Percentiles rank a stretch among this genome's conserved stretches.
phyloP scores from a whole-genome alignment of 2,113 vertebrate species.

The Orthochromis malagaraziensis region DNA sequence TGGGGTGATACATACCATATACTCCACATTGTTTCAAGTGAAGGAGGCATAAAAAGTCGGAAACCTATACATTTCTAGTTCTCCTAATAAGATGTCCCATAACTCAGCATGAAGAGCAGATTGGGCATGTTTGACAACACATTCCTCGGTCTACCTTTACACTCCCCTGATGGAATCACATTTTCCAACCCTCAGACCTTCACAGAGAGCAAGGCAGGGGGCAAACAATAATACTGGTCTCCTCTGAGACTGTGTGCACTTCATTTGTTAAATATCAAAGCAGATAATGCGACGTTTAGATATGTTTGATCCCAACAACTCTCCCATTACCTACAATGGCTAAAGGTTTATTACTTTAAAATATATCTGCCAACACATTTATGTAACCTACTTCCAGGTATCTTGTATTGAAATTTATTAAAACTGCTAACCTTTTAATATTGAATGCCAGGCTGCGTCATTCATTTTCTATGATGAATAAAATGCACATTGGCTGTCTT shows the following conservation, averaged over 20 bases:
- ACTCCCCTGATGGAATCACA: slow-evolving; percentile 10
- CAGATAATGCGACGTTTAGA: slow-evolving; percentile 6
- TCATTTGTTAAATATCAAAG: slow-evolving; percentile 40
- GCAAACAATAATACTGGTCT: background rate
- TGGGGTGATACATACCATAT: background rate
- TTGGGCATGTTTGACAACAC: slow-evolving; percentile 39
- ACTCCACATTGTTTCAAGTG: background rate
- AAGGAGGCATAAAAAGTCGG: background rate
- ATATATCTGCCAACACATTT: background rate
- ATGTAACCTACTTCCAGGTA: background rate
- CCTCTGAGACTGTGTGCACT: slow-evolving; percentile 16
- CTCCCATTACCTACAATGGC: background rate
- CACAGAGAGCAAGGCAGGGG: background rate
- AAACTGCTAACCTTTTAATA: background rate
- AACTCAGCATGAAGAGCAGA: slow-evolving; percentile 30
- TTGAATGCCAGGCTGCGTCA: background rate
- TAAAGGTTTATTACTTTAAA: background rate
- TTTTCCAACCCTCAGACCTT: slow-evolving; percentile 40
- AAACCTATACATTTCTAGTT: slow-evolving; percentile 22
- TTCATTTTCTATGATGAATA: background rate
- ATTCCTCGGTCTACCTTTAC: slow-evolving; percentile 11
- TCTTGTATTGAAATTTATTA: background rate
- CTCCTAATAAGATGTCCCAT: slow-evolving; percentile 27
- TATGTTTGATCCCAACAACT: slow-evolving; percentile 21
- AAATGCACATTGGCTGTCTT: background rate